Base-by-base conservation (phyloP, 1,140 invertebrate genomes). In the Bombus superbus region DNA sequence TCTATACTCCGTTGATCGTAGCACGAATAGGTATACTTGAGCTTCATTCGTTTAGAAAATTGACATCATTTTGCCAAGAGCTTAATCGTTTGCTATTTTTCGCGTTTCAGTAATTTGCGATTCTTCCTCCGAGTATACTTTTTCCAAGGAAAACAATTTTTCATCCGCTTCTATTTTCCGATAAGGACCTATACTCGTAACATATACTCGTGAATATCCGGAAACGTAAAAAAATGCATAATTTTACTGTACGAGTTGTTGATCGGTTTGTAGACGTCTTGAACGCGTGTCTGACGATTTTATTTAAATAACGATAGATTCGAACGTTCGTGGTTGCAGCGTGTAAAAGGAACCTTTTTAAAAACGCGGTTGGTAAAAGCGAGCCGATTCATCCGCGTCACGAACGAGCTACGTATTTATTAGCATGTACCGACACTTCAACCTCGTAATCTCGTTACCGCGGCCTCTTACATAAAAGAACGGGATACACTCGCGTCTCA, bases 371-470 rank as follows among this genome's bases (percentile, higher is more conserved):
- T 35, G 25, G 40, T 18, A 59, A 59, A 84, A 59, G 22, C 53
- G n/a, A 44, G 38, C 32, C 62, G 68, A 42, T 44, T 62, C 32
- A 35, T 76, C 35, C 59, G 59, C 66, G 82, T 69, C 68, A 79
- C 82, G 64, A 69, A 28, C 68, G 47, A 66, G 42, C 81, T 25
- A 76, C 59, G 75, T 79, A 71, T 84, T 84, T 84, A 79, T 78
- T 84, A 84, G 64, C 82, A 84, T 59, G 82, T 76, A 84, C 75
- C 82, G 75, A 84, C 82, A 79, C 76, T 84, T 79, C 82, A 84
- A 79, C 82, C 82, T 84, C 82, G 82, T 84, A 84, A 84, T 84
- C 82, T 84, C 75, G 82, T 84, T 84, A 84, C 75, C 82, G 82
- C 75, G 82, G 82, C 75, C 75, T 79, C 82, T 84, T 84, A 79